A percentile compares a stretch with the other conserved stretches of the same genome.
These are phyloP conservation scores for Pipistrellus kuhlii DNA, from an alignment of 2,797 vertebrate genomes.

Conservation along the genomic window DNA sequence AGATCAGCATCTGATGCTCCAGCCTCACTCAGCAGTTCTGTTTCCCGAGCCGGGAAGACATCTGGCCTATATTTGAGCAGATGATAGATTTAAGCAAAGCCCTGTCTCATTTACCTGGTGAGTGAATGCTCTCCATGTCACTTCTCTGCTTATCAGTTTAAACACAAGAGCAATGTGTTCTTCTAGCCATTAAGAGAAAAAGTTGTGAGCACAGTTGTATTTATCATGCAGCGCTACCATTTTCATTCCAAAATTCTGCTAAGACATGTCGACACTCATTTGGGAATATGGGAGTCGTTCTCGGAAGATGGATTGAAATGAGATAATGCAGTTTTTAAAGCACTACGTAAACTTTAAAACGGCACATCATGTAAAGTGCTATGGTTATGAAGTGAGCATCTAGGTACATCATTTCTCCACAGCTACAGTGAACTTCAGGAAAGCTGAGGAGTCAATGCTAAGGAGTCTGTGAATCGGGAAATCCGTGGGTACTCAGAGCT, in stretches of 20 bases:
- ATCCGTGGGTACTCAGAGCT: neutral
- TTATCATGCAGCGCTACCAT: neutral
- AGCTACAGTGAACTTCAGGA: neutral
- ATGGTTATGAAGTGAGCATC: neutral
- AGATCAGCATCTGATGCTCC: neutral
- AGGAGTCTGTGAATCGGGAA: neutral
- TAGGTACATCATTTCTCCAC: neutral
- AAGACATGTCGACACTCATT: neutral
- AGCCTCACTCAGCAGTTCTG: neutral
- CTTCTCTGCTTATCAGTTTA: neutral
- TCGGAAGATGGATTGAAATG: conserved; percentile 32
- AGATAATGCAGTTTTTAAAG: conserved; percentile 58
- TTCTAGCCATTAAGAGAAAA: neutral
- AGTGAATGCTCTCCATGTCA: neutral
- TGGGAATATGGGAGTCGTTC: neutral
- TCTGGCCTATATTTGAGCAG: neutral
- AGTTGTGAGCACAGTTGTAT: neutral
- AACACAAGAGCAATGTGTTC: neutral
- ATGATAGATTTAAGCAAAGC: neutral
- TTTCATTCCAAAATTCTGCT: neutral
- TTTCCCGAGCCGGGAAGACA: neutral
- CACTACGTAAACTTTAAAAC: neutral
- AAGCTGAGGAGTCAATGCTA: neutral
- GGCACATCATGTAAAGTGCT: neutral
- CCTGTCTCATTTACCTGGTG: neutral